A percentile compares a stretch with the other conserved stretches of the same genome.
Conservation (phyloP, 1,140 invertebrate genomes). For the Hypothenemus hampei region DNA sequence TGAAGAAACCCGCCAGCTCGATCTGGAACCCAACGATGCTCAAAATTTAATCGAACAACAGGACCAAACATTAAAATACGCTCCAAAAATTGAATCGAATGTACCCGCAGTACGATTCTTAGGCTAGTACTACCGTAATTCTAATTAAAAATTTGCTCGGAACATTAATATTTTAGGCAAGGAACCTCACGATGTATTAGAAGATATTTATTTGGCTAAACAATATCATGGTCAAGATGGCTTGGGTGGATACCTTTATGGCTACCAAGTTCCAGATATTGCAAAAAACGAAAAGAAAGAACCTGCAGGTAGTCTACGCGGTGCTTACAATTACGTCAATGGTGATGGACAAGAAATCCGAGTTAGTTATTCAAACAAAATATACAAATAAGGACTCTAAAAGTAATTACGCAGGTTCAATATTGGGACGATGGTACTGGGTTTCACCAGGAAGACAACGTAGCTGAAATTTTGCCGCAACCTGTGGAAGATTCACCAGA, state of each 20-base stretch:
- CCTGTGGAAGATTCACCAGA: constrained; percentile 56
- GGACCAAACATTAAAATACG: constrained; percentile 47
- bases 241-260: constrained; percentile 58
- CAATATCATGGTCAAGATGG: constrained; percentile 59
- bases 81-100: constrained; percentile 50
- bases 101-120: constrained; percentile 46
- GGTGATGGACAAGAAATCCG: constrained; percentile 50
- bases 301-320: constrained; percentile 49
- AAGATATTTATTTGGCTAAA: constrained; percentile 60
- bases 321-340: constrained; percentile 50
- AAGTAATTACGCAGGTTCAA: constrained; percentile 43
- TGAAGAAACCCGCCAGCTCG: constrained; percentile 44
- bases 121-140: constrained; percentile 3
- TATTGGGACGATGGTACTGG: constrained; percentile 60
- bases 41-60: constrained; percentile 53
- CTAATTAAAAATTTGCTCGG: not conserved
- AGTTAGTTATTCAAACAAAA: constrained; percentile 34
- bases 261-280: constrained; percentile 59
- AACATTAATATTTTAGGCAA: constrained; percentile 44
- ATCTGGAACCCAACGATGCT: constrained; percentile 58
- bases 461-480: constrained; percentile 54
- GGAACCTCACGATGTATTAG: constrained; percentile 58
- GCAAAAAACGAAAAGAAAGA: constrained; percentile 54
- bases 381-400: not conserved
- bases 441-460: constrained; percentile 63